A percentile compares a stretch with the other conserved stretches of the same genome.
phyloP scores from a whole-genome alignment of 2,113 vertebrate species.

The Takifugu flavidus region DNA sequence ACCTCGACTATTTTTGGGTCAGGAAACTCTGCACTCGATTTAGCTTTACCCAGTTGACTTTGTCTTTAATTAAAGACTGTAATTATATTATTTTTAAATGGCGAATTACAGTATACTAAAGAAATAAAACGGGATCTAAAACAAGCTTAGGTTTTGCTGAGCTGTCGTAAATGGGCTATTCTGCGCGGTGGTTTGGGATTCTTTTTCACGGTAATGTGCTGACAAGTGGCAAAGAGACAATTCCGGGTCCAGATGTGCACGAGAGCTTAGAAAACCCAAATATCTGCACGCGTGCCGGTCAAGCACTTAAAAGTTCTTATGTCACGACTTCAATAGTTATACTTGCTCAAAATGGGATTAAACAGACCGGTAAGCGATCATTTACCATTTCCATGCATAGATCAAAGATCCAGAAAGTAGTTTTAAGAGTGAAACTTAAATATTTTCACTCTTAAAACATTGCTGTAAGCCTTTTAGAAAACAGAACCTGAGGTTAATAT shows the following conservation, averaged over 20 bases:
- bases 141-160: constrained; percentile 37
- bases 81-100: constrained; percentile 58
- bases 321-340: no score
- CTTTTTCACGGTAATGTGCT: constrained; percentile 27
- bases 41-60: constrained; percentile 35
- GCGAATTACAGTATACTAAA: constrained; percentile 55
- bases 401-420: no score
- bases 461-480: no score
- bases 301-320: no score
- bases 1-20: constrained; percentile 60
- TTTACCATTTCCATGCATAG: no score
- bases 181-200: constrained; percentile 14
- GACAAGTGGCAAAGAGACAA: constrained; percentile 6
- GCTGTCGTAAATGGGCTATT: constrained; percentile 42
- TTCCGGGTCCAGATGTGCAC: not conserved
- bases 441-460: no score
- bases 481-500: no score
- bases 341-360: no score
- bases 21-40: constrained; percentile 50
- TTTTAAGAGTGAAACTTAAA: no score
- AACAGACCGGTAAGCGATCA: no score
- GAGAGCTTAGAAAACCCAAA: not conserved
- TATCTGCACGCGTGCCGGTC: no score
- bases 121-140: constrained; percentile 37
- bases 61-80: constrained; percentile 62